These are phyloP conservation scores for Campaea margaritaria DNA, from an alignment of 2,888 invertebrate genomes.

Conservation along the genomic window DNA sequence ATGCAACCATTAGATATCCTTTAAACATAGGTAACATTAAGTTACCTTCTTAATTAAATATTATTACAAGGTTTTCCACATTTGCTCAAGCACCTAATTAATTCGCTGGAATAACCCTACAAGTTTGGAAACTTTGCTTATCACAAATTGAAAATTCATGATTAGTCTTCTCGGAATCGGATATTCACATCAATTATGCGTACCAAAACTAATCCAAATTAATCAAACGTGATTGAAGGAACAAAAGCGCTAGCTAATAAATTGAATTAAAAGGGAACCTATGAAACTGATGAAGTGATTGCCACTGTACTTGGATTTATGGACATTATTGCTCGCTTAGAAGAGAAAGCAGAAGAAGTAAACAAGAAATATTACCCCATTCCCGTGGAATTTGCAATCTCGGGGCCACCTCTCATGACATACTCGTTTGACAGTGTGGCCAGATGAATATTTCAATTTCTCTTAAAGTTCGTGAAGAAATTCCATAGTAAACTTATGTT, in stretches of 20 bases:
- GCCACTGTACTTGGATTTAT: neutral
- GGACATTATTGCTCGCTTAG: neutral
- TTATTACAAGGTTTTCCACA: no score
- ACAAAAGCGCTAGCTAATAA: neutral
- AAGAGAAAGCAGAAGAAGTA: neutral
- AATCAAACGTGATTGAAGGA: neutral
- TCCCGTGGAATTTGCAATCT: constrained; percentile 10
- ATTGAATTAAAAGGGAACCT: neutral
- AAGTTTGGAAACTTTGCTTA: no score
- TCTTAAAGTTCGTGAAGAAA: no score
- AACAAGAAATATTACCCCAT: constrained; percentile 2
- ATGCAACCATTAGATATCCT: no score
- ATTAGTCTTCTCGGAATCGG: no score
- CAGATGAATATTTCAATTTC: neutral
- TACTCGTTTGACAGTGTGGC: neutral
- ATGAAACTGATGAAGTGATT: neutral
- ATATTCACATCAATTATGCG: neutral
- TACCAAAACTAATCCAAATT: neutral
- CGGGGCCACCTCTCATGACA: neutral
- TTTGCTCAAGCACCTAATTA: no score
- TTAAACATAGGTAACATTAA: no score
- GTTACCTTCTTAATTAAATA: no score
- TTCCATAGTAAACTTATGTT: no score
- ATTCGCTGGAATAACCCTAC: no score
- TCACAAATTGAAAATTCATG: no score